Evolutionary conservation across 2,113 vertebrate genomes (phyloP), one percentile per base, ranked within the genome.

Genomic region (Phoxinus phoxinus): DNA sequence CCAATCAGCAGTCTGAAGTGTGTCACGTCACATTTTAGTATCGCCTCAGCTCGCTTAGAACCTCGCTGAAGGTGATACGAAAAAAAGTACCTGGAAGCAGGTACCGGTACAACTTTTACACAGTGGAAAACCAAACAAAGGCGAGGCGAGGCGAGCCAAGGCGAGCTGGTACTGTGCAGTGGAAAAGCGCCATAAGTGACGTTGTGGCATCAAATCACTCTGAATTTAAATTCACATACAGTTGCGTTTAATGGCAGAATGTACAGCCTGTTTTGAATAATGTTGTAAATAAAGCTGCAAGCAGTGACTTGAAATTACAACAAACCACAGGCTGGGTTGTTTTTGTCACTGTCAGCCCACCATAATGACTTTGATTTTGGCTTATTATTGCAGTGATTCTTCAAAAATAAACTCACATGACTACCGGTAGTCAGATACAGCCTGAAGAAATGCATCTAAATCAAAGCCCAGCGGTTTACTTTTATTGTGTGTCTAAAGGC

Each of bases 351-450:
- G n/a, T 44, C 37, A 46, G 25, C 41, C 0, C 41, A 58, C 48
- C 12, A 53, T 67, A 25, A 73, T 61, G n/a, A 51, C 25, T 30
- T 72, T 72, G 46, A 32, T 69, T 65, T 53, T 6, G 19, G 23
- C 37, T 74, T 51, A 87, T 74, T 51, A 87, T 44, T 46, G 21
- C 17, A 27, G 7, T 81, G 23, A 67, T 65, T 56, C 46, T 71
- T 87, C 35, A 87, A 73, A 61, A 53, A 27, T 19, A 76, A 23
- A 46, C 25, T 82, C 83, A 59, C 48, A 82, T 80, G 77, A 81
- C 30, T 56, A n/a, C n/a, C n/a, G n/a, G n/a, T n/a, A 79, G 13
- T 58, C 30, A 85, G 46, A 67, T 46, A n/a, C 51, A 80, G 76
- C 37, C 84, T 81, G 35, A 56, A 85, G 77, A 79, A 23, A 37